Conservation (phyloP, 2,888 invertebrate species). For the Hypsopygia costalis region DNA sequence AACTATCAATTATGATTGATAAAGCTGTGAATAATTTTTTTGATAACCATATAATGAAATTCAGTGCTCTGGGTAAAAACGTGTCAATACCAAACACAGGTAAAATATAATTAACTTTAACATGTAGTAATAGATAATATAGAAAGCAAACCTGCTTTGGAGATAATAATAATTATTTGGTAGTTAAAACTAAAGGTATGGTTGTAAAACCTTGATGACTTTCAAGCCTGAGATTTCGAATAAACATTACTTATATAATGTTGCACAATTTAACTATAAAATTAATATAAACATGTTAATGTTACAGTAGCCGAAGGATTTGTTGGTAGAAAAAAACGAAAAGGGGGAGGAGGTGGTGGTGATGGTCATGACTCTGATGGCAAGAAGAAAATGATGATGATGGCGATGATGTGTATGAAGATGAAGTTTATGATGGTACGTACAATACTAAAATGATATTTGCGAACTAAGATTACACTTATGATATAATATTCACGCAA, state of each 20-base stretch:
- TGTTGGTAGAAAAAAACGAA: constrained; percentile 63
- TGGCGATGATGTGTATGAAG: constrained; percentile 82
- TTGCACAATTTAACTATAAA: too few species aligned
- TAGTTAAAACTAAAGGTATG: too few species aligned
- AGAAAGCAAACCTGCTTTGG: too few species aligned
- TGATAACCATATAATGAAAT: constrained; percentile 72
- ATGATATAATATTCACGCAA: too few species aligned
- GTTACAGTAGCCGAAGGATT: constrained; percentile 61
- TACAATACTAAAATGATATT: too few species aligned
- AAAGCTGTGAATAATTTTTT: constrained; percentile 79
- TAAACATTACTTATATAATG: too few species aligned
- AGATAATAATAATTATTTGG: too few species aligned
- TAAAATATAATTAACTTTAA: constrained; percentile 25
- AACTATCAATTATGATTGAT: constrained; percentile 67
- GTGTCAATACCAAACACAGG: constrained; percentile 52
- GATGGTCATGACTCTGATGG: constrained; percentile 61
- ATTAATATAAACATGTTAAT: too few species aligned
- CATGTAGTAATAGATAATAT: not conserved
- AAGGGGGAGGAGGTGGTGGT: constrained; percentile 55
- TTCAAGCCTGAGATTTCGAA: too few species aligned
- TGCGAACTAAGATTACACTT: too few species aligned
- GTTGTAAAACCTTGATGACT: too few species aligned
- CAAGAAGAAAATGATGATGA: constrained; percentile 83
- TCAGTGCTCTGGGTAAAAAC: constrained; percentile 56
- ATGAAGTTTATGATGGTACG: constrained; percentile 82